These are phyloP conservation scores for Lymantria monacha DNA, from an alignment of 2,888 invertebrate species.

Conservation along the genomic window DNA sequence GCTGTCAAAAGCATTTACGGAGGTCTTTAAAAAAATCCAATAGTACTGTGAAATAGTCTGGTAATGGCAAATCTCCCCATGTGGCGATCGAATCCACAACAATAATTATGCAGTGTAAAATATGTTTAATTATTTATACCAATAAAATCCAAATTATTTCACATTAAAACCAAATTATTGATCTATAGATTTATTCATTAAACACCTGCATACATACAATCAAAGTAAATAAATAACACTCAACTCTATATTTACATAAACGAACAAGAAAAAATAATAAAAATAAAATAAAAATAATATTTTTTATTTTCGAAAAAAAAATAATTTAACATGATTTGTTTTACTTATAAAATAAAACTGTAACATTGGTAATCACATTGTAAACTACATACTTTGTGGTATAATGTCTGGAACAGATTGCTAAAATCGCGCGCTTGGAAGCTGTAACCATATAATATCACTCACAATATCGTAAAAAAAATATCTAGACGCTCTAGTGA, in stretches of 20 bases:
- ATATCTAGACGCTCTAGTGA: constrained; percentile 16
- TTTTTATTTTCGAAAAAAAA: constrained; percentile 3
- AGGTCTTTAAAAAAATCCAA: no score
- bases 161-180: constrained; percentile 20
- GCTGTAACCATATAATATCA: constrained; percentile 17
- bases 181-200: constrained; percentile 36
- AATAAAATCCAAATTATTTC: no score
- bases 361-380: constrained; percentile 26
- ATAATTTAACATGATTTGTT: constrained; percentile 22
- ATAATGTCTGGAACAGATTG: constrained; percentile 39
- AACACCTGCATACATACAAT: constrained; percentile 27
- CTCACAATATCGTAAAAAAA: constrained; percentile 21
- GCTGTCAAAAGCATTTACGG: no score
- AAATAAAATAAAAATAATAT: background rate
- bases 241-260: constrained; percentile 5
- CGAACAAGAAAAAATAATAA: background rate
- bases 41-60: no score
- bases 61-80: no score
- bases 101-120: no score
- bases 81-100: no score
- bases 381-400: constrained; percentile 39
- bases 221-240: constrained; percentile 12
- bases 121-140: no score
- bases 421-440: constrained; percentile 32
- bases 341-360: constrained; percentile 39